Base-by-base conservation (phyloP, 2,888 invertebrate species). In the Philereme vetulata region DNA sequence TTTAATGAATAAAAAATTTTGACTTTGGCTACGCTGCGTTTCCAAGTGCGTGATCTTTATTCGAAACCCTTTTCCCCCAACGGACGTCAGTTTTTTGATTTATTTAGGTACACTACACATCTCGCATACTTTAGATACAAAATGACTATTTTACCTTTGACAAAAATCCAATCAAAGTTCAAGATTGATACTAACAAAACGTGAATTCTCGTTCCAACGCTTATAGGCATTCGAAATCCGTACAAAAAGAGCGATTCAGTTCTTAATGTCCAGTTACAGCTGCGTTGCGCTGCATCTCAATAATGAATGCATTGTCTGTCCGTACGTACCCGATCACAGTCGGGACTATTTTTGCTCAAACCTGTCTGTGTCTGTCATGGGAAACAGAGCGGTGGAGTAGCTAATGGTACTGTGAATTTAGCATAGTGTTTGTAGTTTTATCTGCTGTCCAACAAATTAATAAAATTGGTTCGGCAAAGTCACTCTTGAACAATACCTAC, bases 231-330 rank as follows among this genome's bases (percentile, higher is more conserved):
- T 43, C 55, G 32, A 57, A 64, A 64, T 61, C 50, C 56, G 46
- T 35, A 57, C 62, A 62, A 65, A 66, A 65, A 58, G 46, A 53
- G 50, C 55, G 49, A 10, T 48, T 36, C 51, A 56, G 55, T 56
- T 54, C 57, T 56, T 60, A 60, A 35, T 60, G 63, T 56, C 60
- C 60, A 57, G 61, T 57, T 56, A 66, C 70, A 70, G 71, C 69
- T 71, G 77, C 71, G 65, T 67, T 55, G 66, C 71, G 67, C 74
- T 73, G 81, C 81, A 76, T 84, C 83, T 81, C 84, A 86, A 87
- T 90, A 89, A 90, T 88, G 89, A 90, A 90, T 84, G 90, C 85
- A 89, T 90, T 90, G 91, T 91, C 89, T 85, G 80, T 80, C 78
- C 75, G 81, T 82, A 72, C 76, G 78, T 80, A 76, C 72, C 80